Conservation (phyloP, 2,888 invertebrate genomes). For the Euplagia quadripunctaria region DNA sequence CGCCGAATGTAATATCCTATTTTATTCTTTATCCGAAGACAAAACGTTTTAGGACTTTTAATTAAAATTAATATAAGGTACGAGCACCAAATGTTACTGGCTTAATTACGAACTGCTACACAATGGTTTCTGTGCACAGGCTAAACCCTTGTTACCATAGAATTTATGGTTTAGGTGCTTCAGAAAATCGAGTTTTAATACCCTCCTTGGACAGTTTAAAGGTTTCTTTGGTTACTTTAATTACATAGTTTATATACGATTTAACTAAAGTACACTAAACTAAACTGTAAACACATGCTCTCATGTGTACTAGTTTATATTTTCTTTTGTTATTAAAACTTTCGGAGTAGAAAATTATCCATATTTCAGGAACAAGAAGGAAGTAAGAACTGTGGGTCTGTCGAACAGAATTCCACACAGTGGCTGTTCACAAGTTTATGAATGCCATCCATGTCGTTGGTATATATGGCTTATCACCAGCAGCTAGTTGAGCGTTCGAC, state of each 20-base stretch:
- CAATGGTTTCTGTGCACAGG: conserved; percentile 42
- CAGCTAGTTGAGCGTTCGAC: too few species aligned
- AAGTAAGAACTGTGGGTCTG: too few species aligned
- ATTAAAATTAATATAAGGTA: conserved; percentile 53
- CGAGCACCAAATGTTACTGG: conserved; percentile 53
- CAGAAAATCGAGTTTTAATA: conserved; percentile 44
- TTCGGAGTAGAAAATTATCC: too few species aligned
- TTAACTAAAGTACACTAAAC: too few species aligned
- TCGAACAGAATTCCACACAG: too few species aligned
- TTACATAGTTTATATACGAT: not conserved
- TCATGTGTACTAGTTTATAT: too few species aligned
- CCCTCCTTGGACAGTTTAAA: not conserved
- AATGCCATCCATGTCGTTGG: too few species aligned
- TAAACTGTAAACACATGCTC: too few species aligned
- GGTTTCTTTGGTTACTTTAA: not conserved
- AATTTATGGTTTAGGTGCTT: conserved; percentile 55
- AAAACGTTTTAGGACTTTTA: conserved; percentile 51
- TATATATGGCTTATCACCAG: too few species aligned
- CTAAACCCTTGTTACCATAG: conserved; percentile 56
- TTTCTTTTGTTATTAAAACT: too few species aligned
- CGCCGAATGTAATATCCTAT: conserved; percentile 29
- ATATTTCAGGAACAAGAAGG: too few species aligned
- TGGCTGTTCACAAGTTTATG: too few species aligned
- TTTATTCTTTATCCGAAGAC: conserved; percentile 46
- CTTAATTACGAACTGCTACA: conserved; percentile 53